phyloP scores from a whole-genome alignment of 30 jellyfish, hydroid and myxozoan genomes.

The Phacellophora camtschatica region DNA sequence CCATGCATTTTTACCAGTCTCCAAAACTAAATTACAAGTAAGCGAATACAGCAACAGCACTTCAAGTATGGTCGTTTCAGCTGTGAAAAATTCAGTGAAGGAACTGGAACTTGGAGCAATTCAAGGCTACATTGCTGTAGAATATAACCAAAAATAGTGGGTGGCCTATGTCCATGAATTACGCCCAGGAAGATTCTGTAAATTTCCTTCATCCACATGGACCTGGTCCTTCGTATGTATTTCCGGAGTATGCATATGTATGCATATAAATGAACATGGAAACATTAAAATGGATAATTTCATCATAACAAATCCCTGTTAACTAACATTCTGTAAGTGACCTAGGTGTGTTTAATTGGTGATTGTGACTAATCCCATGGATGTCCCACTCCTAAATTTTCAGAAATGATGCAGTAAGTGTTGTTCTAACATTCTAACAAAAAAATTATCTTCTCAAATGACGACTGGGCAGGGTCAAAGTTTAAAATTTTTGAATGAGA shows the following conservation, averaged over 20 bases:
- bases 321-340: background rate
- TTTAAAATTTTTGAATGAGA: background rate
- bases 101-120: background rate
- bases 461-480: constrained; percentile 27
- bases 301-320: background rate
- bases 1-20: constrained; percentile 1
- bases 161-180: background rate
- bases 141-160: constrained; percentile 9
- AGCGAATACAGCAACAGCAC: background rate
- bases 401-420: background rate
- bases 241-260: background rate
- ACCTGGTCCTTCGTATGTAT: constrained; percentile 11
- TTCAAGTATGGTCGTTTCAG: background rate
- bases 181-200: background rate
- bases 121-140: background rate
- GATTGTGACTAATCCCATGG: constrained; percentile 16
- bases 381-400: constrained; percentile 26
- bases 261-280: background rate
- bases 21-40: background rate
- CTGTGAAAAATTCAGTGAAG: background rate
- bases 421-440: background rate
- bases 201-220: constrained; percentile 30
- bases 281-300: background rate
- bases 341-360: background rate
- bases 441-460: background rate